These are phyloP conservation scores for Sapayoa aenigma DNA, from an alignment of 2,113 vertebrate species.

Conservation along the genomic window DNA sequence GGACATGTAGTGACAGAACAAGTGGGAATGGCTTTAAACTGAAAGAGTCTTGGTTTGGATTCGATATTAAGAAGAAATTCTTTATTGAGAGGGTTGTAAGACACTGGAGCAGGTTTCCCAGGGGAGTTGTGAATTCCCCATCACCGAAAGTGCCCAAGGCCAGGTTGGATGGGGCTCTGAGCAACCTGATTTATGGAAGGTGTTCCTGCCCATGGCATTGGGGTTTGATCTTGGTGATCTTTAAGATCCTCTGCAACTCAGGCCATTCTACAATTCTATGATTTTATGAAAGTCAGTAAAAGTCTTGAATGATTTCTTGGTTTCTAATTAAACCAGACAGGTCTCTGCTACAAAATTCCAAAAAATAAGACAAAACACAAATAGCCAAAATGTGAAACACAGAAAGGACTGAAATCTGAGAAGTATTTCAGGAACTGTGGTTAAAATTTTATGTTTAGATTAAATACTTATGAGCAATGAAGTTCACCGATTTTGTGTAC, in stretches of 20 bases:
- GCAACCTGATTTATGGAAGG: not conserved
- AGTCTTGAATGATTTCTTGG: not conserved
- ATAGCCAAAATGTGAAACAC: not conserved
- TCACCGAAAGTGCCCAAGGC: fast-evolving
- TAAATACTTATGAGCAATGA: not conserved
- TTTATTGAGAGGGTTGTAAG: not conserved
- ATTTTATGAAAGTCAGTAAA: not conserved
- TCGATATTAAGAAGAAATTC: not conserved
- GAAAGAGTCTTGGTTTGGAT: not conserved
- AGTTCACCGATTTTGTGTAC: not conserved
- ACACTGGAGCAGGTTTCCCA: not conserved
- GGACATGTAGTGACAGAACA: not conserved
- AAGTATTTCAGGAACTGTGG: not conserved
- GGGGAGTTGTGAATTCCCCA: not conserved
- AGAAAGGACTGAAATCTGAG: not conserved
- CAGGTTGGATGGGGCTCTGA: not conserved
- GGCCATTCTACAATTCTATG: not conserved
- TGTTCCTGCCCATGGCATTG: not conserved
- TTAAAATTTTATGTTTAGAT: not conserved
- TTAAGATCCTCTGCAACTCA: not conserved
- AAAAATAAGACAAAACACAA: not conserved
- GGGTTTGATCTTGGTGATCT: not conserved
- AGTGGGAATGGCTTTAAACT: not conserved
- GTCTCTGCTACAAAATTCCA: not conserved
- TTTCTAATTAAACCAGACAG: not conserved